Evolutionary conservation across 2,888 invertebrate species (phyloP).

Genomic region (Leptarthrus brevirostris): DNA sequence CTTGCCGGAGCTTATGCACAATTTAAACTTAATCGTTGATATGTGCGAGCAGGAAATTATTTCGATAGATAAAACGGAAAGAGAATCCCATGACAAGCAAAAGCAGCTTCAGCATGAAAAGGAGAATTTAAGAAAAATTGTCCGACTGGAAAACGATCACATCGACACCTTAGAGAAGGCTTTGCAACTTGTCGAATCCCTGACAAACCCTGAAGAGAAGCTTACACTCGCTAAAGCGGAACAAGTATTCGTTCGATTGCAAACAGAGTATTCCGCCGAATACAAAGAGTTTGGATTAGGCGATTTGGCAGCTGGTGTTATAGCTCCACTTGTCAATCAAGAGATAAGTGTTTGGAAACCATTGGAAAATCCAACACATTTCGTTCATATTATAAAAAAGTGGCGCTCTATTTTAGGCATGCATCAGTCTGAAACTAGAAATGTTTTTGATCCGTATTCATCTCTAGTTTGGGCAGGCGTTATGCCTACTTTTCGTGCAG

Average conservation of each 20-base stretch:
- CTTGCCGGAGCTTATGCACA: slow-evolving; percentile 91
- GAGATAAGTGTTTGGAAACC: slow-evolving; percentile 85
- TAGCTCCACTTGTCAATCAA: slow-evolving; percentile 84
- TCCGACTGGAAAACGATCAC: slow-evolving; percentile 79
- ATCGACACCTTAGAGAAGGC: slow-evolving; percentile 79
- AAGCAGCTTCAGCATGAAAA: slow-evolving; percentile 84
- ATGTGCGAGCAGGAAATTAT: slow-evolving; percentile 97
- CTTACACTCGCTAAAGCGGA: slow-evolving; percentile 67
- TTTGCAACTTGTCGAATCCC: slow-evolving; percentile 73
- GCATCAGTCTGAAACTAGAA: slow-evolving; percentile 61
- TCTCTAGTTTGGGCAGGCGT: slow-evolving; percentile 88
- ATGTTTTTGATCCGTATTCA: slow-evolving; percentile 76
- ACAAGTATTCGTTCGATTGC: slow-evolving; percentile 64
- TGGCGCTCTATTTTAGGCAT: slow-evolving; percentile 74
- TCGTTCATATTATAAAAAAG: slow-evolving; percentile 74
- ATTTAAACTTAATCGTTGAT: slow-evolving; percentile 89
- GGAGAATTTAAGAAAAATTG: slow-evolving; percentile 74
- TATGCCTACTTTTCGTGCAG: slow-evolving; percentile 82
- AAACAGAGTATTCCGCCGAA: slow-evolving; percentile 76
- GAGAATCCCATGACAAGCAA: slow-evolving; percentile 82
- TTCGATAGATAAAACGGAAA: slow-evolving; percentile 80
- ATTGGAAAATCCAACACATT: slow-evolving; percentile 74
- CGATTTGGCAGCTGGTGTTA: slow-evolving; percentile 84
- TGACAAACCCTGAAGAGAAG: slow-evolving; percentile 64
- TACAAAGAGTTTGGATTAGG: slow-evolving; percentile 88